Evolutionary conservation across 2,888 invertebrate genomes (phyloP).

Genomic region (Philereme transversata): DNA sequence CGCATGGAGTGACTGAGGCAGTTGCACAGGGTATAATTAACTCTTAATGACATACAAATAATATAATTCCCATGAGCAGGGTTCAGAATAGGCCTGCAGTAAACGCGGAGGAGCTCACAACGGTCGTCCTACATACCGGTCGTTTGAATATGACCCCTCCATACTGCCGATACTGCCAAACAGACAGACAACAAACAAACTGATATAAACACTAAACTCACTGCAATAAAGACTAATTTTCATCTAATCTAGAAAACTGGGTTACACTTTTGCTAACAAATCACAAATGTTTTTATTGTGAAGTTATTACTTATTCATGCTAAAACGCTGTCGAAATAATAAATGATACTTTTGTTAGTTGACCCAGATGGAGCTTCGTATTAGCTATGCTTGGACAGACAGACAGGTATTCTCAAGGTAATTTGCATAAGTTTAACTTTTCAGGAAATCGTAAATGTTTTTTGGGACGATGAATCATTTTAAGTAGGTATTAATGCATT

Average conservation of each 20-base stretch:
- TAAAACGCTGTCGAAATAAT: slow-evolving; percentile 39
- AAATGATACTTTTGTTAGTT: slow-evolving; percentile 32
- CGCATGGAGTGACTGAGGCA: too few species aligned
- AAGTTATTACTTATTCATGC: slow-evolving; percentile 36
- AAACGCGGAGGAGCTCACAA: slow-evolving; percentile 43
- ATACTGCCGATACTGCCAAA: slow-evolving; percentile 65
- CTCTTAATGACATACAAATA: too few species aligned
- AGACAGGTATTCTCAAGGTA: slow-evolving; percentile 16
- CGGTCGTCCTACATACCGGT: slow-evolving; percentile 74
- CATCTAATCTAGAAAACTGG: slow-evolving; percentile 24
- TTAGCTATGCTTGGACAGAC: slow-evolving; percentile 24
- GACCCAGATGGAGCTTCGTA: slow-evolving; percentile 33
- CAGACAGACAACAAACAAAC: slow-evolving; percentile 33
- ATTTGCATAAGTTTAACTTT: slow-evolving; percentile 8
- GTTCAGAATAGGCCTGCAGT: slow-evolving; percentile 48
- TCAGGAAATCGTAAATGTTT: slow-evolving; percentile 25
- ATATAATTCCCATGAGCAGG: too few species aligned
- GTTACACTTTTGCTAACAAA: slow-evolving; percentile 34
- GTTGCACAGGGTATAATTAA: too few species aligned
- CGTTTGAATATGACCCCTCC: slow-evolving; percentile 66
- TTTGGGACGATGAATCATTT: slow-evolving; percentile 9
- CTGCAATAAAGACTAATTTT: slow-evolving; percentile 14
- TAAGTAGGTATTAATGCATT: too few species aligned
- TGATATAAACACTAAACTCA: slow-evolving; percentile 25
- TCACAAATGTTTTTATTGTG: slow-evolving; percentile 33